phyloP scores from a whole-genome alignment of 1,140 invertebrate species.

The Holcopasites calliopsidis region DNA sequence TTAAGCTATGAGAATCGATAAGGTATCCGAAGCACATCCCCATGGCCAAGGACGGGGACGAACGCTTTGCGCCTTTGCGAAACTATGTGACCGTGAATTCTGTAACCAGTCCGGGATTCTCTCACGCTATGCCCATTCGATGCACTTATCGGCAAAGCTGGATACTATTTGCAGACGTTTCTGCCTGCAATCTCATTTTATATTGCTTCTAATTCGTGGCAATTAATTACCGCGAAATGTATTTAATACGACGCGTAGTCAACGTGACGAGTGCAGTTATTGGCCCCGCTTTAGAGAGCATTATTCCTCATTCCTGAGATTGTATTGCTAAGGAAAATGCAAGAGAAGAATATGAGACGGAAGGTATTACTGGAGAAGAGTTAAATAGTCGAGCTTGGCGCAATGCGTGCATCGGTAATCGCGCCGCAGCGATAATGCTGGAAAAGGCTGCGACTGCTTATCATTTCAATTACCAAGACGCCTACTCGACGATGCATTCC shows the following conservation, averaged over 20 bases:
- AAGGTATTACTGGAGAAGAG: neutral
- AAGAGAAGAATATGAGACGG: neutral
- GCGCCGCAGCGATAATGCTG: neutral
- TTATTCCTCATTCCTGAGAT: neutral
- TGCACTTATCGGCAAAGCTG: conserved; percentile 11
- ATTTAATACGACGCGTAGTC: too few relatives aligned
- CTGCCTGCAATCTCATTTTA: neutral
- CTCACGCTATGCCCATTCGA: conserved; percentile 38
- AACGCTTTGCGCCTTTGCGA: conserved; percentile 35
- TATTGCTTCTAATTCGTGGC: neutral
- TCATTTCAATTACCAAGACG: conserved; percentile 3
- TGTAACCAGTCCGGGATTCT: conserved; percentile 34
- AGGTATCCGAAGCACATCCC: conserved; percentile 6
- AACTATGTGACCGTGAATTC: conserved; percentile 50
- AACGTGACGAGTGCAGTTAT: too few relatives aligned
- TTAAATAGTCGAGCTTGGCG: neutral
- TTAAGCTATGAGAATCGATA: conserved; percentile 3
- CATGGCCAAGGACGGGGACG: conserved; percentile 39
- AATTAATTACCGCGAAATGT: too few relatives aligned
- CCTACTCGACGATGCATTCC: neutral
- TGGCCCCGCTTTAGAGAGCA: neutral
- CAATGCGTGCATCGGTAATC: neutral
- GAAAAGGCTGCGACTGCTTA: neutral
- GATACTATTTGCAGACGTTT: neutral
- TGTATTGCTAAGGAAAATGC: neutral